Base-by-base conservation (phyloP, 2,113 vertebrate species). In the Silurus meridionalis region DNA sequence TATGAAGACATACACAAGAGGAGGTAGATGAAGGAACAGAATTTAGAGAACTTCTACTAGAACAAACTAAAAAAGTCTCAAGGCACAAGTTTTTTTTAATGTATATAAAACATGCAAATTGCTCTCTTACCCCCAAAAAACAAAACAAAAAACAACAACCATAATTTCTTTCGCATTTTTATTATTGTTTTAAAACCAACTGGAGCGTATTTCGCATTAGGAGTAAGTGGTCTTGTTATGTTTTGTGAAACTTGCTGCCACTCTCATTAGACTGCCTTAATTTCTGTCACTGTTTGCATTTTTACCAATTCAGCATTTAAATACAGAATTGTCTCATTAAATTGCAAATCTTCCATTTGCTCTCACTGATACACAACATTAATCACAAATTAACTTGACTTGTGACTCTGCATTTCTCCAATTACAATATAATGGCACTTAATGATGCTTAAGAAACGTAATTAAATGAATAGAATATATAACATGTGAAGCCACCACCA, bases 281-380 rank as follows among this genome's bases (percentile, higher is more conserved):
- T 94, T 83, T 87, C 53, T 64, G 77, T 87, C 63, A 75, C 87
- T 82, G 64, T 90, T 88, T 92, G 50, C 75, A 78, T 90, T 92
- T 97, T 95, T 94, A 96, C 95, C 95, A 94, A 96, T 96, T 96
- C 97, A 97, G 95, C 96, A 97, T 96, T 96, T 97, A 96, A 95
- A 96, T 94, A 95, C 95, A 93, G 94, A 91, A 90, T 93, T 96
- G 93, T 97, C 96, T 96, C 97, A 98, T 99, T 98, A 98, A 96
- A 96, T 91, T 94, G 92, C 94, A 94, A 96, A 95, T 97, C 97
- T 97, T 96, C 95, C 89, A 93, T 96, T 96, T 95, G 96, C 96
- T 97, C 95, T 97, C 96, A 95, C 95, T 96, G 97, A 97, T 97
- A 97, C 97, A 98, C 96, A 97, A 98, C 97, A 98, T 99, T 99